Conservation (phyloP, 2,888 invertebrate species). For the Lobophora halterata region DNA sequence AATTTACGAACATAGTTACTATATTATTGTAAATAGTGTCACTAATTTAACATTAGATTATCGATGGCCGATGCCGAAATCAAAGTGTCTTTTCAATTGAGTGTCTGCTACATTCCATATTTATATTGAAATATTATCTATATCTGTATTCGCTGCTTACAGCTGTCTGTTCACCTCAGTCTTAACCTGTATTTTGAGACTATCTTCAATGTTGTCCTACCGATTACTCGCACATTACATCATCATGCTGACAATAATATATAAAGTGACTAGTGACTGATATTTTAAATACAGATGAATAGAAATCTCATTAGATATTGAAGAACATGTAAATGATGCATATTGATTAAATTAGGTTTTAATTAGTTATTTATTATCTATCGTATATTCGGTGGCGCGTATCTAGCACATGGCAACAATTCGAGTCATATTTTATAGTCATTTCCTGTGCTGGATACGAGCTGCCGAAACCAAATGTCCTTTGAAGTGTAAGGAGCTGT, state of each 20-base stretch:
- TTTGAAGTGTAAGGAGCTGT: slow-evolving; percentile 38
- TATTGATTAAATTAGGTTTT: slow-evolving; percentile 65
- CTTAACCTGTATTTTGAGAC: slow-evolving; percentile 14
- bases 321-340: slow-evolving; percentile 52
- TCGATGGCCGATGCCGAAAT: slow-evolving; percentile 65
- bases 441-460: slow-evolving; percentile 28
- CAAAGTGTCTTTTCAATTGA: slow-evolving; percentile 75
- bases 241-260: slow-evolving; percentile 37
- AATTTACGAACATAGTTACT: slow-evolving; percentile 75
- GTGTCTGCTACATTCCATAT: slow-evolving; percentile 81
- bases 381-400: slow-evolving; percentile 43
- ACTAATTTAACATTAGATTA: slow-evolving; percentile 76
- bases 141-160: slow-evolving; percentile 55
- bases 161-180: slow-evolving; percentile 26
- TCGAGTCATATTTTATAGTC: slow-evolving; percentile 25
- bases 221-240: slow-evolving; percentile 37
- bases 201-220: no score
- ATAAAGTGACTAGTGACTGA: slow-evolving; percentile 55
- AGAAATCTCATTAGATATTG: slow-evolving; percentile 73
- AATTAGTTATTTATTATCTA: slow-evolving; percentile 71
- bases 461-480: slow-evolving; percentile 20
- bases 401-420: slow-evolving; percentile 35
- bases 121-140: slow-evolving; percentile 78
- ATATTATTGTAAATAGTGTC: slow-evolving; percentile 78
- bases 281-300: slow-evolving; percentile 60